Percentiles rank a stretch among this genome's conserved stretches.
Evolutionary conservation across 2,113 vertebrate species (phyloP).

Genomic region (Microcebus lehilahytsara): DNA sequence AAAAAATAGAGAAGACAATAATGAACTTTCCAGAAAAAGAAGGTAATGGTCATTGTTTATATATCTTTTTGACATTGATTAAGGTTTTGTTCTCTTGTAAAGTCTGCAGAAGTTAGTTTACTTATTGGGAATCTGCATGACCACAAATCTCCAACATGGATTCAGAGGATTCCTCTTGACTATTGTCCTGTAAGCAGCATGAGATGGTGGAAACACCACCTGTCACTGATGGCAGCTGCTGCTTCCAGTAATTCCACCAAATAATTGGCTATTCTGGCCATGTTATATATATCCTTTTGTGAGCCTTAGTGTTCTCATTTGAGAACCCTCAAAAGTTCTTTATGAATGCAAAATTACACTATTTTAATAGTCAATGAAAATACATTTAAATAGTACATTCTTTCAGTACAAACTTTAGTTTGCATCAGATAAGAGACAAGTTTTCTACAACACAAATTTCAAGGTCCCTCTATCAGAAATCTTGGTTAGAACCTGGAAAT

Average conservation of each 20-base stretch:
- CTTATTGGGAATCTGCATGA: neutral
- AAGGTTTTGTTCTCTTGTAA: neutral
- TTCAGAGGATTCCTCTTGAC: neutral
- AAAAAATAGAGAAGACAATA: neutral
- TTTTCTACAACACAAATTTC: neutral
- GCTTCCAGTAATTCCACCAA: neutral
- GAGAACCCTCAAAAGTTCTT: neutral
- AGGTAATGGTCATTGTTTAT: neutral
- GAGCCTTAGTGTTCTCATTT: neutral
- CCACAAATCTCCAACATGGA: fast-evolving
- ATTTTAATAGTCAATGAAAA: neutral
- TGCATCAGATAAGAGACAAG: neutral
- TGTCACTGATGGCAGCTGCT: neutral
- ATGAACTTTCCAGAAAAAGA: neutral
- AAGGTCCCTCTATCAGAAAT: neutral
- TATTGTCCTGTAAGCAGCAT: neutral
- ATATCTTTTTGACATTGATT: neutral
- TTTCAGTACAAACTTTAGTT: neutral
- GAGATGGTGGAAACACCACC: neutral
- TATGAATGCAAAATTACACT: neutral
- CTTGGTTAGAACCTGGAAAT: neutral
- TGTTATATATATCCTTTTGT: neutral
- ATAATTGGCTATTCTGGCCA: neutral
- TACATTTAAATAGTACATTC: neutral
- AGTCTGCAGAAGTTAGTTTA: neutral